phyloP scores from a whole-genome alignment of 1,140 invertebrate genomes.

The Melitaea cinxia region DNA sequence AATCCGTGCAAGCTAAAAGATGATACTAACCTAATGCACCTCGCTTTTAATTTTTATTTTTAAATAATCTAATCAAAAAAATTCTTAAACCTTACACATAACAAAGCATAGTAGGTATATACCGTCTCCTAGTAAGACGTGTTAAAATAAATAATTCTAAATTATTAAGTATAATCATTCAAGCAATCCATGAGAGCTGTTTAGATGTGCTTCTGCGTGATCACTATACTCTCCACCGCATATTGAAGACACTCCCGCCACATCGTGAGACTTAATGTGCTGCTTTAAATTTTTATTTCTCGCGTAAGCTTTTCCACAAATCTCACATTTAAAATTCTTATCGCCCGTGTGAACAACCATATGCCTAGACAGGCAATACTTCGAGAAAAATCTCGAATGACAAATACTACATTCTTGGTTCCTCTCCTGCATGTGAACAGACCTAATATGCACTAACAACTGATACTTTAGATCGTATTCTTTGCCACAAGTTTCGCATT shows the following conservation, averaged over 20 bases:
- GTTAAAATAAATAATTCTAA: background rate
- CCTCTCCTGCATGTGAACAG: slow-evolving; percentile 80
- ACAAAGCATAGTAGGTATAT: too few relatives aligned
- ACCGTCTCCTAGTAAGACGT: too few relatives aligned
- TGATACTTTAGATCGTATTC: slow-evolving; percentile 64
- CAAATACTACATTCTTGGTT: slow-evolving; percentile 80
- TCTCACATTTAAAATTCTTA: slow-evolving; percentile 81
- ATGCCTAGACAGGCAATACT: slow-evolving; percentile 86
- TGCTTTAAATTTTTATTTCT: slow-evolving; percentile 84
- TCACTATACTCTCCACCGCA: slow-evolving; percentile 47
- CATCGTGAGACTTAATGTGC: slow-evolving; percentile 81
- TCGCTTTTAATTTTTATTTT: slow-evolving; percentile 5
- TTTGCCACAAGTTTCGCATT: slow-evolving; percentile 64
- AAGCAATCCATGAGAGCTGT: slow-evolving; percentile 33
- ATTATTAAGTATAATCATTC: slow-evolving; percentile 10
- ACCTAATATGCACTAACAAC: slow-evolving; percentile 77
- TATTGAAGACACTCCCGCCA: slow-evolving; percentile 50
- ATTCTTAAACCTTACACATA: too few relatives aligned
- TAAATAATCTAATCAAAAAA: background rate
- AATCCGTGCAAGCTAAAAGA: slow-evolving; percentile 30
- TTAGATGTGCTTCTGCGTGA: slow-evolving; percentile 38
- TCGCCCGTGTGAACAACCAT: slow-evolving; percentile 86
- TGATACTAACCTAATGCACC: slow-evolving; percentile 28
- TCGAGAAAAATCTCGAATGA: slow-evolving; percentile 87
- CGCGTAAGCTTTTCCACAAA: slow-evolving; percentile 85